Conservation (phyloP, 2,888 invertebrate species). For the Chironomus riparius region DNA sequence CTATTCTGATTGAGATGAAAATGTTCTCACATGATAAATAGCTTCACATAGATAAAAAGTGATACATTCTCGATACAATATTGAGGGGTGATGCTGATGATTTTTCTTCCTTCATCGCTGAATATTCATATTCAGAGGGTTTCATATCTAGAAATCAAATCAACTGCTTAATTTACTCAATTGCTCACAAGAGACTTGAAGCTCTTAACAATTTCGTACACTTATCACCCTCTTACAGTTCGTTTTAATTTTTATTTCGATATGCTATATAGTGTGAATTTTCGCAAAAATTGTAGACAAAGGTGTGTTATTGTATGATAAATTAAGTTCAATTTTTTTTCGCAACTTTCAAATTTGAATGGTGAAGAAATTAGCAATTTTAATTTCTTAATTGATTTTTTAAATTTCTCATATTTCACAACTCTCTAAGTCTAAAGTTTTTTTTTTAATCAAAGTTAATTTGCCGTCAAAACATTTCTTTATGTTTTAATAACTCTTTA, state of each 20-base stretch:
- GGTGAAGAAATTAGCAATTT: too few relatives aligned
- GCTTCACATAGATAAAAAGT: neutral
- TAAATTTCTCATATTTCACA: too few relatives aligned
- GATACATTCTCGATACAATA: neutral
- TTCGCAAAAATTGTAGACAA: too few relatives aligned
- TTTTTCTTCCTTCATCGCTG: neutral
- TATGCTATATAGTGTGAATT: too few relatives aligned
- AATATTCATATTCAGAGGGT: neutral
- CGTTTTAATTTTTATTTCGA: neutral
- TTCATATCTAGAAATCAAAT: neutral
- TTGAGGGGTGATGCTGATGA: neutral
- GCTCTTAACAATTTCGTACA: neutral
- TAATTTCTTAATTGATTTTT: too few relatives aligned
- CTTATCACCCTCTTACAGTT: neutral
- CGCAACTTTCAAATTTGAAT: neutral
- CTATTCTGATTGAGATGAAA: neutral
- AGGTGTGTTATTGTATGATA: neutral
- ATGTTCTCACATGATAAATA: neutral
- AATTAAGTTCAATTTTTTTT: neutral
- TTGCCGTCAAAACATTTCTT: neutral
- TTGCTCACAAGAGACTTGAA: neutral
- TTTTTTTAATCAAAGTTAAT: too few relatives aligned
- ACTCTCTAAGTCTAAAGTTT: too few relatives aligned
- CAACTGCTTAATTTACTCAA: slow-evolving; percentile 3
- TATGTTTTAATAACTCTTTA: neutral